These are phyloP conservation scores for Periparus ater DNA, from an alignment of 2,797 vertebrate species.

Conservation along the genomic window DNA sequence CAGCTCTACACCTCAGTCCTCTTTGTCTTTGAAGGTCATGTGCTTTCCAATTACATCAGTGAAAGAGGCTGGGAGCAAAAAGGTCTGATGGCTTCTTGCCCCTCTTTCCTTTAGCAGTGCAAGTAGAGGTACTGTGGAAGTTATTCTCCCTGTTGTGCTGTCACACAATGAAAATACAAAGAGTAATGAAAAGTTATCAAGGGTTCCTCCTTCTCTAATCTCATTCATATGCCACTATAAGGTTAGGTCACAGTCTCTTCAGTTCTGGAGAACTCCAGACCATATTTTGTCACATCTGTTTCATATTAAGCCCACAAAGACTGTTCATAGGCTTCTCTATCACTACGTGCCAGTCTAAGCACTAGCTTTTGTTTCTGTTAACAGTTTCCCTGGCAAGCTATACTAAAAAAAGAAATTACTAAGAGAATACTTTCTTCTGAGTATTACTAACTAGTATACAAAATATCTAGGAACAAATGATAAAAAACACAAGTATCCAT, in stretches of 20 bases:
- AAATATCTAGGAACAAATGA: not conserved
- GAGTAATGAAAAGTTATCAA: not conserved
- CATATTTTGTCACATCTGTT: not conserved
- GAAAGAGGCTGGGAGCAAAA: not conserved
- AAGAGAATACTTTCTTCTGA: not conserved
- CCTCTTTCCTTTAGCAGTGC: not conserved
- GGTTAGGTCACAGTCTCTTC: not conserved
- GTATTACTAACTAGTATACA: not conserved
- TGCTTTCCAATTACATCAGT: not conserved
- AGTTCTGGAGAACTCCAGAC: not conserved
- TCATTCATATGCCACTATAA: not conserved
- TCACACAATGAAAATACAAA: not conserved
- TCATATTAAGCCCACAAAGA: not conserved
- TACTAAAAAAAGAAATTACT: not conserved
- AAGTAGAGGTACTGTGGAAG: not conserved
- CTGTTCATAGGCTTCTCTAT: not conserved
- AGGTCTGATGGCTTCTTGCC: not conserved
- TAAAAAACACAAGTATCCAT: not conserved
- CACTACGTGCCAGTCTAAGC: not conserved
- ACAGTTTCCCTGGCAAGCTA: not conserved
- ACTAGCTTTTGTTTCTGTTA: not conserved
- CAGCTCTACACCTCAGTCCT: not conserved
- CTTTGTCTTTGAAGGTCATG: not conserved
- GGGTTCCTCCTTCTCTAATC: not conserved
- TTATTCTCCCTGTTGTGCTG: not conserved